A percentile compares a stretch with the other conserved stretches of the same genome.
phyloP scores from a whole-genome alignment of 2,113 vertebrate species.

The Pseudopodoces humilis region DNA sequence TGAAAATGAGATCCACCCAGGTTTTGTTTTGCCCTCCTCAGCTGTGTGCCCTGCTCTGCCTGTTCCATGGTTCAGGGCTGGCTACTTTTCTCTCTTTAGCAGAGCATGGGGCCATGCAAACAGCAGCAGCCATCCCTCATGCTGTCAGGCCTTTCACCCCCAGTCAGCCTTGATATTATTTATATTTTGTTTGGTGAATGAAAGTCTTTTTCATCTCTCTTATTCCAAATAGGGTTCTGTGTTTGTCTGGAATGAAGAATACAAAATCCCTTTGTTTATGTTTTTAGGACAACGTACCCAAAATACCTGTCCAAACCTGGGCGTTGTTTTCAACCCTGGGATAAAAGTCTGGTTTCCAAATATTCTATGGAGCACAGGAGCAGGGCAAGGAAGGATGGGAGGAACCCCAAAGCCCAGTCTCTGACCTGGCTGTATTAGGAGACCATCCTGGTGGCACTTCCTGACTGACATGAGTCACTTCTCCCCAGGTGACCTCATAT shows the following conservation, averaged over 20 bases:
- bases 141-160: background rate
- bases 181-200: background rate
- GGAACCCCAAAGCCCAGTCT: background rate
- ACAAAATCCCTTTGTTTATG: background rate
- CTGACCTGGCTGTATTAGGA: background rate
- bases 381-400: no score
- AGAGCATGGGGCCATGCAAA: background rate
- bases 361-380: background rate
- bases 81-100: background rate
- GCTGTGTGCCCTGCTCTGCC: background rate
- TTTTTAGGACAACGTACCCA: background rate
- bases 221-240: background rate
- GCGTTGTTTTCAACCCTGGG: background rate
- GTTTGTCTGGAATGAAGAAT: background rate
- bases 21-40: background rate
- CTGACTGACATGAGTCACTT: fast-evolving
- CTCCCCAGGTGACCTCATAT: background rate
- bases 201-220: background rate
- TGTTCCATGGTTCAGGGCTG: background rate
- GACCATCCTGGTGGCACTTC: fast-evolving
- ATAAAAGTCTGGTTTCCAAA: background rate
- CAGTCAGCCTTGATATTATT: background rate
- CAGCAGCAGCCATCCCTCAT: background rate
- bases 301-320: background rate
- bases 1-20: background rate